Conservation (phyloP, 2,888 invertebrate species). For the Bruchidius siliquastri region DNA sequence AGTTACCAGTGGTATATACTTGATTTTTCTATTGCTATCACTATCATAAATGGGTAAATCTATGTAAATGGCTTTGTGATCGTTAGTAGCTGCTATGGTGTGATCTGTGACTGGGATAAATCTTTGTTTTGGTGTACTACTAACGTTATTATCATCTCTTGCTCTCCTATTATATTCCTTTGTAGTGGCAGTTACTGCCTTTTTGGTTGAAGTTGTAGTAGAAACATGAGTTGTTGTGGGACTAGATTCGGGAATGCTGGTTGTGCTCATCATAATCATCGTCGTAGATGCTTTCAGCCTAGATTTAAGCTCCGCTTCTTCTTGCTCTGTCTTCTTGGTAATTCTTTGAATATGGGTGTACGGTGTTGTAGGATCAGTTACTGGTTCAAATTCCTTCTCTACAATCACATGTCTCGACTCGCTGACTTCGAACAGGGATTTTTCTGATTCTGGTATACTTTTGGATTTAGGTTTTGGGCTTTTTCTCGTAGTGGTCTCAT, state of each 20-base stretch:
- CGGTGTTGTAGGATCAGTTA: constrained; percentile 28
- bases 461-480: constrained; percentile 5
- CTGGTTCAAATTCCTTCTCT: not conserved
- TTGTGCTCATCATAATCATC: not conserved
- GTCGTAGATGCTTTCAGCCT: not conserved
- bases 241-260: not conserved
- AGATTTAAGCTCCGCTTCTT: not conserved
- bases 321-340: constrained; percentile 25
- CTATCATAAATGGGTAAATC: constrained; percentile 44
- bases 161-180: constrained; percentile 21
- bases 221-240: constrained; percentile 5
- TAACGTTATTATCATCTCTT: constrained; percentile 27
- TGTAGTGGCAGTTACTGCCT: not conserved
- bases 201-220: constrained; percentile 9
- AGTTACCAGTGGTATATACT: constrained; percentile 41
- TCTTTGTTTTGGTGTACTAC: constrained; percentile 7
- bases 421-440: not conserved
- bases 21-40: constrained; percentile 27
- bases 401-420: not conserved
- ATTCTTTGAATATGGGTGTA: constrained; percentile 44
- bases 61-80: constrained; percentile 38
- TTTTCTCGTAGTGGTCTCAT: constrained; percentile 24
- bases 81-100: constrained; percentile 13
- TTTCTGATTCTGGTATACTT: constrained; percentile 1
- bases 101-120: not conserved